Evolutionary conservation across 2,888 invertebrate species (phyloP).

Genomic region (Hyposoter didymator): DNA sequence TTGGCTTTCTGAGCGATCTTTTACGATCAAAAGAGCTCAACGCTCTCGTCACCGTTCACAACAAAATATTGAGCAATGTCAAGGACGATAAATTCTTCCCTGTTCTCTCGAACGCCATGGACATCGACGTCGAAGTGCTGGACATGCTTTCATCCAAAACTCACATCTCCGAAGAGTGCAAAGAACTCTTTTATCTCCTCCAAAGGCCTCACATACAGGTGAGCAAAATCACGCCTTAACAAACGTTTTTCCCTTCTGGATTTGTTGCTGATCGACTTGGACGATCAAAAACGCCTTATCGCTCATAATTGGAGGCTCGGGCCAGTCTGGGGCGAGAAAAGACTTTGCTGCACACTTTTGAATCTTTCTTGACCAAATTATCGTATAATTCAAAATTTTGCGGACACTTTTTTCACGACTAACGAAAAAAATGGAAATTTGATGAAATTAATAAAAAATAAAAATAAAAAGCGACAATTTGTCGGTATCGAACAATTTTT

Average conservation of each 20-base stretch:
- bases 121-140: constrained; percentile 90
- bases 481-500: too few species aligned
- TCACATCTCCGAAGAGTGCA: constrained; percentile 89
- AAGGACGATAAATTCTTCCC: constrained; percentile 94
- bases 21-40: constrained; percentile 95
- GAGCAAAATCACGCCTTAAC: constrained; percentile 69
- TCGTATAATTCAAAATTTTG: too few species aligned
- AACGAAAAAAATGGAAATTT: too few species aligned
- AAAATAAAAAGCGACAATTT: too few species aligned
- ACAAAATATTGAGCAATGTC: constrained; percentile 93
- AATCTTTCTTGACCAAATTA: too few species aligned
- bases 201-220: constrained; percentile 96
- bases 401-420: too few species aligned
- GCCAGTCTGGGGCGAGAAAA: too few species aligned
- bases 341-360: too few species aligned
- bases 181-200: constrained; percentile 91
- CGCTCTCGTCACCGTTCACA: constrained; percentile 95
- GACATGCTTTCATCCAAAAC: constrained; percentile 90
- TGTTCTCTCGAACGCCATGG: constrained; percentile 92
- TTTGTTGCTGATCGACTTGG: background rate
- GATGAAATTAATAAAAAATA: too few species aligned
- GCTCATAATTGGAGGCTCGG: too few species aligned
- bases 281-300: background rate
- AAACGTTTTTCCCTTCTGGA: background rate
- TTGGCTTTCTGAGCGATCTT: constrained; percentile 93